Conservation (phyloP, 64 coral and sea anemone genomes). For the Montipora cactus region DNA sequence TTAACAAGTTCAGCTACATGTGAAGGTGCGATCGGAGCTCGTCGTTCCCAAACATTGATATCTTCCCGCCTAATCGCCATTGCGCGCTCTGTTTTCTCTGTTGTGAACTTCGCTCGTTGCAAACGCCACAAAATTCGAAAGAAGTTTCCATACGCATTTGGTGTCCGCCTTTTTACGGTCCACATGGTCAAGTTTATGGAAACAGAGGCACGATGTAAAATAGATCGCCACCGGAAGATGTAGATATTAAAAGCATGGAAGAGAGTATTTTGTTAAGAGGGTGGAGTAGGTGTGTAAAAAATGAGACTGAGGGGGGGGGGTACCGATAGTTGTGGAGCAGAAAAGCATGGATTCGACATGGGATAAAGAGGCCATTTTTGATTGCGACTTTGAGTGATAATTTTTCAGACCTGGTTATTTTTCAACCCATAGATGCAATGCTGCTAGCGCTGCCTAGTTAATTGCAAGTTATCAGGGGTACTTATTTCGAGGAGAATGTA, state of each 20-base stretch:
- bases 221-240: not conserved
- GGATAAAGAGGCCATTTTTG: too few species aligned
- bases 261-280: too few species aligned
- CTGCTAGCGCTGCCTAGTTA: too few species aligned
- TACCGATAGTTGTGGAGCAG: not conserved
- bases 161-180: slow-evolving; percentile 3
- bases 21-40: slow-evolving; percentile 91
- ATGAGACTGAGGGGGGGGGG: too few species aligned
- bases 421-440: too few species aligned
- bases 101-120: not conserved
- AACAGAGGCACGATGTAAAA: not conserved
- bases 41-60: slow-evolving; percentile 98
- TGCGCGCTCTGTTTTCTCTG: slow-evolving; percentile 41
- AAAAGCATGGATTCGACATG: too few species aligned
- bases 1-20: slow-evolving; percentile 92
- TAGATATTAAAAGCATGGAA: not conserved
- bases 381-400: too few species aligned
- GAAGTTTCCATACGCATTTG: not conserved
- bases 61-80: slow-evolving; percentile 98
- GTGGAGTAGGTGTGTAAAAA: not conserved
- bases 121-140: slow-evolving; percentile 13
- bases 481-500: too few species aligned
- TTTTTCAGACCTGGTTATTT: too few species aligned
- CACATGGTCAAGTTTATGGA: slow-evolving; percentile 2
- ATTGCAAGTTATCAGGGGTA: too few species aligned